These are phyloP conservation scores for Parasteatoda tepidariorum DNA, from an alignment of 1,140 invertebrate genomes.

Conservation along the genomic window DNA sequence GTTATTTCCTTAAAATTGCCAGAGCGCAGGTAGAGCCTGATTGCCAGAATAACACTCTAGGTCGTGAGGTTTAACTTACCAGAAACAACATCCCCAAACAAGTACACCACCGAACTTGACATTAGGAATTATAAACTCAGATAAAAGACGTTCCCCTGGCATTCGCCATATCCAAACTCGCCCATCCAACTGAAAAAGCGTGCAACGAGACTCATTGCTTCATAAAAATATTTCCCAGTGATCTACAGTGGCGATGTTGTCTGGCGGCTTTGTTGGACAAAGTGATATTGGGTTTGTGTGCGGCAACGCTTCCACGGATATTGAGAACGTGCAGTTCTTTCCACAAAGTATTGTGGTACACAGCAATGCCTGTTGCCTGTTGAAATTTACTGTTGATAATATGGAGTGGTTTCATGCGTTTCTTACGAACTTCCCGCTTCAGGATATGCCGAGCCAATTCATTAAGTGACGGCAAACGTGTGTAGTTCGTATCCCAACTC, in stretches of 20 bases:
- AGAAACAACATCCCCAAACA: not conserved
- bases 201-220: not conserved
- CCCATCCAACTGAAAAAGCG: constrained; percentile 3
- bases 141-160: constrained; percentile 5
- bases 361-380: too few species aligned
- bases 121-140: not conserved
- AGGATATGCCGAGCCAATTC: not conserved
- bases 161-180: too few species aligned
- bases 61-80: not conserved
- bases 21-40: too few species aligned
- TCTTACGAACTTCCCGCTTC: not conserved
- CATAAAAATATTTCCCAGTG: not conserved
- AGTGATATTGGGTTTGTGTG: not conserved
- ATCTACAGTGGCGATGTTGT: not conserved
- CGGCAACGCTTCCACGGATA: not conserved
- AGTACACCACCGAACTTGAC: constrained; percentile 12
- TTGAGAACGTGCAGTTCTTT: not conserved
- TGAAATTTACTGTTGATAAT: too few species aligned
- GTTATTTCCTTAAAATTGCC: not conserved
- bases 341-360: not conserved
- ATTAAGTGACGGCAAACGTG: not conserved
- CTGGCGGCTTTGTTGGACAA: not conserved
- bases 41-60: not conserved
- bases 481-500: not conserved
- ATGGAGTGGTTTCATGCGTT: not conserved